Evolutionary conservation across 2,113 vertebrate species (phyloP).

Genomic region (Raja brachyura): DNA sequence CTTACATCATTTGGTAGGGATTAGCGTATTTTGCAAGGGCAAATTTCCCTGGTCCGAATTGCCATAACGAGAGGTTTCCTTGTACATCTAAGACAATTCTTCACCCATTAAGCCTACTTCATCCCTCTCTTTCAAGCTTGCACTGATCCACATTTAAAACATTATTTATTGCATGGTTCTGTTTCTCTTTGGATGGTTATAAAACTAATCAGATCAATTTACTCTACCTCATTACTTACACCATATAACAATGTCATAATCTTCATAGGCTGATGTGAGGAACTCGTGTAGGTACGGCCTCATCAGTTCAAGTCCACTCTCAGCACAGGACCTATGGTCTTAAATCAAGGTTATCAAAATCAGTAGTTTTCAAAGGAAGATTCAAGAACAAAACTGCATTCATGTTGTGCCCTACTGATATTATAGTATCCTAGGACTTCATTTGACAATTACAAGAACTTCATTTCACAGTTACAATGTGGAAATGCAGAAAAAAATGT

Average conservation of each 20-base stretch:
- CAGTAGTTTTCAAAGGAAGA: not conserved
- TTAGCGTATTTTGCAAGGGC: no score
- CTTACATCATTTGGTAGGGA: no score
- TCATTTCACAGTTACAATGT: not conserved
- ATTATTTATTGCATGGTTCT: not conserved
- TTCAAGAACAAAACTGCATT: not conserved
- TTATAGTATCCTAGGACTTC: not conserved
- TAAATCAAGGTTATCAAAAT: constrained; percentile 35
- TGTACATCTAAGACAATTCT: no score
- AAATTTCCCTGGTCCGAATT: no score
- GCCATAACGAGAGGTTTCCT: no score
- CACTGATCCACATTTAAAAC: not conserved
- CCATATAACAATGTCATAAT: constrained; percentile 99
- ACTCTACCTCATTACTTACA: constrained; percentile 67
- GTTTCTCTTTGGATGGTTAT: not conserved
- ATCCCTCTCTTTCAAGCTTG: not conserved
- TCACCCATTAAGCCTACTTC: no score
- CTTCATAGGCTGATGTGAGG: constrained; percentile 90
- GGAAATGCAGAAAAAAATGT: not conserved
- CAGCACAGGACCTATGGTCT: constrained; percentile 98
- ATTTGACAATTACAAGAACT: not conserved
- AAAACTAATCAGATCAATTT: not conserved
- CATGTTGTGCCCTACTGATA: no score
- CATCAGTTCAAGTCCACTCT: constrained; percentile 95
- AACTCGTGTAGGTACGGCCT: constrained; percentile 95